These are phyloP conservation scores for Furcula furcula DNA, from an alignment of 2,888 invertebrate species.

Conservation along the genomic window DNA sequence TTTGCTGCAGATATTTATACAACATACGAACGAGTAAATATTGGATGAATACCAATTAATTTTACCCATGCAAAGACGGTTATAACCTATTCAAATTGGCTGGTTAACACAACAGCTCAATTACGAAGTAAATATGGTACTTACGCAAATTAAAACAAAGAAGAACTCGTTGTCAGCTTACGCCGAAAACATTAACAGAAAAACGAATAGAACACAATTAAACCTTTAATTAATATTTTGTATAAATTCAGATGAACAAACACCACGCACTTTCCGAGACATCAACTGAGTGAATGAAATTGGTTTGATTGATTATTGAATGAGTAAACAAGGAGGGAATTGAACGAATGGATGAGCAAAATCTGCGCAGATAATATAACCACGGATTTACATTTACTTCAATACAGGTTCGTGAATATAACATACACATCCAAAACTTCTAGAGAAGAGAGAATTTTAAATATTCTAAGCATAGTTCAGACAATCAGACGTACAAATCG, in stretches of 20 bases:
- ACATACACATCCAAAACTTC: no score
- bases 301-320: no score
- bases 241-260: slow-evolving; percentile 14
- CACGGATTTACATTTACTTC: no score
- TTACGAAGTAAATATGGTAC: slow-evolving; percentile 8
- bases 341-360: not conserved
- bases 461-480: no score
- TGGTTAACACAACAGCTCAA: slow-evolving; percentile 13
- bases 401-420: no score
- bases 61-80: not conserved
- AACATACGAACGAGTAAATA: no score
- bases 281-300: not conserved
- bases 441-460: no score
- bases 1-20: no score
- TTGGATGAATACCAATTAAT: no score
- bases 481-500: no score
- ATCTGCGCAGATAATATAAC: not conserved
- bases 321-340: no score
- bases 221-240: no score
- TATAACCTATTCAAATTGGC: slow-evolving; percentile 1
- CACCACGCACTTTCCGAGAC: slow-evolving; percentile 13
- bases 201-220: slow-evolving; percentile 5
- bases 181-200: slow-evolving; percentile 9
- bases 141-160: slow-evolving; percentile 13
- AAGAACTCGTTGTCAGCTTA: slow-evolving; percentile 6